Evolutionary conservation across 2,113 vertebrate genomes (phyloP).

Genomic region (Chrysemys picta): DNA sequence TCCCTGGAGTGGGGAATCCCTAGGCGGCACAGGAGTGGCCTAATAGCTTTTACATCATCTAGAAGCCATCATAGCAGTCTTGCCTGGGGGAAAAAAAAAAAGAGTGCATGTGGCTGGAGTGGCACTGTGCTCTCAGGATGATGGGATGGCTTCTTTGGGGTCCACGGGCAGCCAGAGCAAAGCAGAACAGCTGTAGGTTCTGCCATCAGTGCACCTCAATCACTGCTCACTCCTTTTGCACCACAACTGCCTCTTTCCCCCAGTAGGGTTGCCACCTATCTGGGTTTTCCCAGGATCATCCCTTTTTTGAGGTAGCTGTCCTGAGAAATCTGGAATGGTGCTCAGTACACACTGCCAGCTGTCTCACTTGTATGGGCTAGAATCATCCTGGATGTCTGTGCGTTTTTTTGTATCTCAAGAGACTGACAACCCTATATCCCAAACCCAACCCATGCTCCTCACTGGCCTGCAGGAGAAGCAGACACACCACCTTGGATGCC

Average conservation of each 20-base stretch:
- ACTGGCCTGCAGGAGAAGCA: neutral
- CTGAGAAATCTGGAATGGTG: no score
- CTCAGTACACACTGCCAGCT: no score
- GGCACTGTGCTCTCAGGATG: neutral
- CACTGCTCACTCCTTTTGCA: neutral
- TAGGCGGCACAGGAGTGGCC: accelerated
- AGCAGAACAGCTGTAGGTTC: neutral
- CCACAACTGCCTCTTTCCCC: neutral
- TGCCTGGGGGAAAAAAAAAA: neutral
- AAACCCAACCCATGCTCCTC: neutral
- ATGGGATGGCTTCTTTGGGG: neutral
- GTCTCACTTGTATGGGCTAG: neutral
- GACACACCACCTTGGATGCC: neutral
- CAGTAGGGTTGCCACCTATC: neutral
- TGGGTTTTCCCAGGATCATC: neutral
- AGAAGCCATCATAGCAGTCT: neutral
- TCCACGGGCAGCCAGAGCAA: neutral
- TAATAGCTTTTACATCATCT: neutral
- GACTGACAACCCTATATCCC: neutral
- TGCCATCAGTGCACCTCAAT: neutral
- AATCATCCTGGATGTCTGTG: neutral
- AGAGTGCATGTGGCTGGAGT: neutral
- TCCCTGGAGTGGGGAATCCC: neutral
- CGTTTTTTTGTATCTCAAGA: neutral
- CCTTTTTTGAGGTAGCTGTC: neutral